phyloP scores from a whole-genome alignment of 2,797 vertebrate genomes.

The Huso huso region DNA sequence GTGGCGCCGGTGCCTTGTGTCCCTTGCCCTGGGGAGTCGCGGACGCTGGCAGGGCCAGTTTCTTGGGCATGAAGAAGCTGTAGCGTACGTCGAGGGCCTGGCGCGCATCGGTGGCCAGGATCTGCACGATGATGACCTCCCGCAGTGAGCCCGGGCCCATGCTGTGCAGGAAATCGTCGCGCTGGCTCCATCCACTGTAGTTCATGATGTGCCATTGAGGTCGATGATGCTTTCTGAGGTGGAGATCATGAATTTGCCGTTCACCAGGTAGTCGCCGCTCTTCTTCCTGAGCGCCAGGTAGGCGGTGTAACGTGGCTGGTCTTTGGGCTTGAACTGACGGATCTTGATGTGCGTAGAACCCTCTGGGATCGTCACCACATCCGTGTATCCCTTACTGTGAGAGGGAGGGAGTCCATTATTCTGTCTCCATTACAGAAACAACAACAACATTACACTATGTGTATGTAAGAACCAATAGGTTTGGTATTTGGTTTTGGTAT shows the following conservation, averaged over 20 bases:
- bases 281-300: conserved; percentile 86
- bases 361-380: conserved; percentile 86
- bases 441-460: not conserved
- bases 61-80: conserved; percentile 83
- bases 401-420: not conserved
- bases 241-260: conserved; percentile 97
- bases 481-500: too few relatives aligned
- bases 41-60: conserved; percentile 29
- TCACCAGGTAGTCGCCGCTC: conserved; percentile 82
- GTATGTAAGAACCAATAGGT: not conserved
- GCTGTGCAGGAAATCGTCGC: conserved; percentile 82
- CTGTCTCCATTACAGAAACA: too few relatives aligned
- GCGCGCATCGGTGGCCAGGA: conserved; percentile 83
- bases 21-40: conserved; percentile 20
- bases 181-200: conserved; percentile 96
- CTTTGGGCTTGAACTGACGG: conserved; percentile 88
- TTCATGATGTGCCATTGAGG: conserved; percentile 89
- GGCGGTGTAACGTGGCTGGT: conserved; percentile 82
- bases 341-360: conserved; percentile 93
- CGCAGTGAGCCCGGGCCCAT: conserved; percentile 82
- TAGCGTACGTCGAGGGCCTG: conserved; percentile 88
- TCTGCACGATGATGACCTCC: conserved; percentile 79
- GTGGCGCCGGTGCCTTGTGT: conserved; percentile 35
- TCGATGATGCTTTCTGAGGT: conserved; percentile 89
- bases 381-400: conserved; percentile 90